Percentiles rank a stretch among this genome's conserved stretches.
These are phyloP conservation scores for Drosophila jambulina DNA, from an alignment of 1,140 invertebrate genomes.

Conservation along the genomic window DNA sequence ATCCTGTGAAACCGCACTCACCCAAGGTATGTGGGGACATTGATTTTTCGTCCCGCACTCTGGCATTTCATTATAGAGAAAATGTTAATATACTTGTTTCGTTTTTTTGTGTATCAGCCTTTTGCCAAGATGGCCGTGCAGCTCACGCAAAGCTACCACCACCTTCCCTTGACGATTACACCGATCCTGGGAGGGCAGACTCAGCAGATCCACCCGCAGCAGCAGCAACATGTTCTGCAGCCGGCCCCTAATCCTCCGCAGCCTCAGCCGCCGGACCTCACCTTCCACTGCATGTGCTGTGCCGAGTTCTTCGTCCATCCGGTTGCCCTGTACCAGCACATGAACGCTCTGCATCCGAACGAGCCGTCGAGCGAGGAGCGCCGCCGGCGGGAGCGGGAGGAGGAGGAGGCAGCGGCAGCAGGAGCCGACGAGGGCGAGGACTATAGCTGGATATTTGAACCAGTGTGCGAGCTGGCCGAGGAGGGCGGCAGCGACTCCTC, in stretches of 20 bases:
- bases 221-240: conserved; percentile 48
- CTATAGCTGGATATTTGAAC: conserved; percentile 82
- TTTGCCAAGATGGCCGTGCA: conserved; percentile 70
- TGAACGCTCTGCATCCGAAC: conserved; percentile 74
- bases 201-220: conserved; percentile 24
- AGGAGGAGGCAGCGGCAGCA: conserved; percentile 5
- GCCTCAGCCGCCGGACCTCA: conserved; percentile 73
- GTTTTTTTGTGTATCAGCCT: conserved; percentile 39
- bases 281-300: conserved; percentile 84
- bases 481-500: conserved; percentile 46
- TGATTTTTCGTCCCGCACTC: conserved; percentile 38
- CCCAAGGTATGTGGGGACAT: conserved; percentile 27
- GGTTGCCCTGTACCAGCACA: conserved; percentile 77
- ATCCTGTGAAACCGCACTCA: conserved; percentile 16
- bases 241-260: conserved; percentile 37
- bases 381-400: neutral
- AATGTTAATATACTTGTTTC: conserved; percentile 13
- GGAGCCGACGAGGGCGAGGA: conserved; percentile 56
- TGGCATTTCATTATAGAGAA: conserved; percentile 33
- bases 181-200: conserved; percentile 52
- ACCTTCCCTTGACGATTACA: conserved; percentile 74
- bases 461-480: conserved; percentile 72
- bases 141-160: conserved; percentile 71
- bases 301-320: conserved; percentile 76
- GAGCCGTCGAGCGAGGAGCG: conserved; percentile 32